phyloP scores from a whole-genome alignment of 2,113 vertebrate genomes.

The Muscicapa adusta region DNA sequence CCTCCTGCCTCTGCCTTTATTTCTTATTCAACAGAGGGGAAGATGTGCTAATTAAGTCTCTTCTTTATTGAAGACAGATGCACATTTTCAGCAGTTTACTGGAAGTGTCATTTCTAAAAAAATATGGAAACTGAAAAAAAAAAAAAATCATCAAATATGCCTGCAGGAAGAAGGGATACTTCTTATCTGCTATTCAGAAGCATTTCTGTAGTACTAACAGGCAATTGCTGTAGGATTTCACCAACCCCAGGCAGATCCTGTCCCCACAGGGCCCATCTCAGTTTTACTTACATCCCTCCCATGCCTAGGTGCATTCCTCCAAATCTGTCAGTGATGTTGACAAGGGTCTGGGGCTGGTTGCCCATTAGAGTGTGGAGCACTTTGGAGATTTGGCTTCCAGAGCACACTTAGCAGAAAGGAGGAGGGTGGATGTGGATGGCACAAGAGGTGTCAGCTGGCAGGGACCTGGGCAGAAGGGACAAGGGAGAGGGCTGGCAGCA shows the following conservation, averaged over 20 bases:
- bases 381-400: neutral
- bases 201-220: neutral
- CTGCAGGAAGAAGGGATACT: neutral
- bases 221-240: neutral
- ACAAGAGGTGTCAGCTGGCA: neutral
- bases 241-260: neutral
- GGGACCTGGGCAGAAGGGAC: neutral
- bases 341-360: neutral
- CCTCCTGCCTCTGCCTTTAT: neutral
- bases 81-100: conserved; percentile 20
- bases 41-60: conserved; percentile 40
- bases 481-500: neutral
- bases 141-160: neutral
- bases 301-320: neutral
- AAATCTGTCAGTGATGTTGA: neutral
- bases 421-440: neutral
- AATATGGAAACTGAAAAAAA: neutral
- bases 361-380: fast-evolving
- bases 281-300: neutral
- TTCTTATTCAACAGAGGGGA: neutral
- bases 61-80: conserved; percentile 34
- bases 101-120: conserved; percentile 23
- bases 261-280: fast-evolving
- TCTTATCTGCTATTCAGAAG: neutral
- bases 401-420: neutral